These are phyloP conservation scores for Drosophila pallidifrons DNA, from an alignment of 1,140 invertebrate genomes.

Conservation along the genomic window DNA sequence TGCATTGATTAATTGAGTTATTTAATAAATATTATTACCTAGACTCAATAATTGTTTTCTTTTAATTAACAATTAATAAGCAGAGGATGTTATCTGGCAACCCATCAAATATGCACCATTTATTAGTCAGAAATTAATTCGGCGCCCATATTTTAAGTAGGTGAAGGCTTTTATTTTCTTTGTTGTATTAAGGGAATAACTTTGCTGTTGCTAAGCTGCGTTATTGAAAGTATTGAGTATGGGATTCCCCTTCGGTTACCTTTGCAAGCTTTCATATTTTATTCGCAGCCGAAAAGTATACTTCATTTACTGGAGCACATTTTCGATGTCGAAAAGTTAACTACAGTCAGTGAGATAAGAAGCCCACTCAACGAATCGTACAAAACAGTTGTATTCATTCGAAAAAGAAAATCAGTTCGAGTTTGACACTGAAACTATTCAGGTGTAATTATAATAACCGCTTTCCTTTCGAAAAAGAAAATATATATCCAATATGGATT, in stretches of 20 bases:
- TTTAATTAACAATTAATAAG: too few relatives aligned
- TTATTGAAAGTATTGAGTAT: too few relatives aligned
- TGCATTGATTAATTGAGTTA: not conserved
- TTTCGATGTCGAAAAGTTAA: conserved; percentile 1
- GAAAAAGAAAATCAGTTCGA: conserved; percentile 21
- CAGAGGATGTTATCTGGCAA: too few relatives aligned
- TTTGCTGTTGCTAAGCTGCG: too few relatives aligned
- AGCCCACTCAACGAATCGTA: not conserved
- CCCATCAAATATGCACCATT: too few relatives aligned
- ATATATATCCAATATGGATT: conserved; percentile 85
- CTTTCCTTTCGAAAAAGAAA: not conserved
- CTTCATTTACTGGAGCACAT: not conserved
- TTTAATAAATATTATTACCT: conserved; percentile 3
- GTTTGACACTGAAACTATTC: not conserved
- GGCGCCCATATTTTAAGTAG: too few relatives aligned
- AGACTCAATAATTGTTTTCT: too few relatives aligned
- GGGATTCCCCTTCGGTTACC: not conserved
- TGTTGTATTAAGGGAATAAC: too few relatives aligned
- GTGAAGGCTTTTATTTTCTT: too few relatives aligned
- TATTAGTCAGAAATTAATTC: too few relatives aligned
- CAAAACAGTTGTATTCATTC: not conserved
- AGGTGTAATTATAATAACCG: conserved; percentile 8
- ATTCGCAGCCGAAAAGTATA: conserved; percentile 30
- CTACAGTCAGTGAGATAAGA: conserved; percentile 19
- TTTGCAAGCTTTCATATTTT: not conserved